A percentile compares a stretch with the other conserved stretches of the same genome.
Evolutionary conservation across 2,113 vertebrate species (phyloP).

Genomic region (Mixornis gularis): DNA sequence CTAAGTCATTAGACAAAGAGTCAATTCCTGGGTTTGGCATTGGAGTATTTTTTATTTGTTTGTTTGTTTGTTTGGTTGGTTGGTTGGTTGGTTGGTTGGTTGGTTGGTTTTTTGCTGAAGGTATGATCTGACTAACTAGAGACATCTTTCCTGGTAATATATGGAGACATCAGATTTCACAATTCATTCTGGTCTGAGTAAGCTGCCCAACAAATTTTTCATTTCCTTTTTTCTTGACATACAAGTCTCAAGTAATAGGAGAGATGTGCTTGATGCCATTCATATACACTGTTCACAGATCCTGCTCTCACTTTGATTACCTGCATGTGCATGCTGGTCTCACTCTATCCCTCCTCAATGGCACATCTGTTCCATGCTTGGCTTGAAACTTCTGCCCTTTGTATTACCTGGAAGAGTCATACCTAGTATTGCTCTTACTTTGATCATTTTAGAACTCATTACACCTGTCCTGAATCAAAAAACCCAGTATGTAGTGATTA

Average conservation of each 20-base stretch:
- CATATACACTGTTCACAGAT: neutral
- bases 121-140: neutral
- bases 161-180: neutral
- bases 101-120: too few species aligned
- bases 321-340: neutral
- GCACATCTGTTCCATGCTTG: neutral
- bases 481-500: accelerated
- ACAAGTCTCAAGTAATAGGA: neutral
- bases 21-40: neutral
- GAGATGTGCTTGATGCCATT: neutral
- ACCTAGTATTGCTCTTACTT: neutral
- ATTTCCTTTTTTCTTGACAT: neutral
- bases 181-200: neutral
- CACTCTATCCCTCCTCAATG: neutral
- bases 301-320: neutral
- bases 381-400: neutral
- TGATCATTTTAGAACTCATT: neutral
- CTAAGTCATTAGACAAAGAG: neutral
- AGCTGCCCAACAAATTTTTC: neutral
- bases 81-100: too few species aligned
- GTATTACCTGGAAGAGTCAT: neutral
- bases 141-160: neutral
- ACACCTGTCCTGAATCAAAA: neutral
- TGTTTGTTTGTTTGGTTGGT: too few species aligned
- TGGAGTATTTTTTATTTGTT: neutral